Percentiles rank a stretch among this genome's conserved stretches.
Evolutionary conservation across 2,888 invertebrate species (phyloP).

Genomic region (Drosophila crucigera): DNA sequence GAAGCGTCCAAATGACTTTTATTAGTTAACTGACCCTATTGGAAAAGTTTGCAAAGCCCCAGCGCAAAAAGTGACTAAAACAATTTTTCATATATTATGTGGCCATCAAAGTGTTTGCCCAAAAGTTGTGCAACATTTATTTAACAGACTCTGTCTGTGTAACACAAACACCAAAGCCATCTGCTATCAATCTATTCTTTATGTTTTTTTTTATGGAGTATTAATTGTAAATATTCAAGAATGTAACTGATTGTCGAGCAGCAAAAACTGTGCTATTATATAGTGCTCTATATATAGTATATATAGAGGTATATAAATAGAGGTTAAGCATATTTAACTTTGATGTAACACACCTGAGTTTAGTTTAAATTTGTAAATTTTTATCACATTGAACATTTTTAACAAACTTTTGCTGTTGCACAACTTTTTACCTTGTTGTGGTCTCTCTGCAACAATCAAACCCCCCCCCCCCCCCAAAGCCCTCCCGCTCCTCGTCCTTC

Average conservation of each 20-base stretch:
- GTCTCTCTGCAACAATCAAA: slow-evolving; percentile 28
- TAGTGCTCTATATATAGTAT: no score
- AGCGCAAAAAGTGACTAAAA: slow-evolving; percentile 36
- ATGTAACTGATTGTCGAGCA: neutral
- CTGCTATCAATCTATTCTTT: slow-evolving; percentile 1
- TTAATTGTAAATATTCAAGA: neutral
- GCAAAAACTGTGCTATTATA: neutral
- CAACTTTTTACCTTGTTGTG: slow-evolving; percentile 72
- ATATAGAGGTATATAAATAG: neutral
- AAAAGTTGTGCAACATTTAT: slow-evolving; percentile 10
- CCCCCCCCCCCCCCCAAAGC: no score
- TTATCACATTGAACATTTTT: neutral
- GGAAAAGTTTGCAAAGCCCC: slow-evolving; percentile 38
- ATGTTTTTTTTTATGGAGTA: neutral
- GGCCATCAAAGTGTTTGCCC: slow-evolving; percentile 6
- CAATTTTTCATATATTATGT: slow-evolving; percentile 20
- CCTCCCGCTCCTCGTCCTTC: no score
- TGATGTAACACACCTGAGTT: neutral
- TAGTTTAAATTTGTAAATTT: neutral
- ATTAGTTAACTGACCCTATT: slow-evolving; percentile 68
- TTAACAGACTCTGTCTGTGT: no score
- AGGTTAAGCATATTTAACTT: neutral
- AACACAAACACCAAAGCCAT: neutral
- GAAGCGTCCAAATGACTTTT: slow-evolving; percentile 64
- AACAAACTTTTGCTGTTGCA: slow-evolving; percentile 38